Conservation (phyloP, 53 echinoderm and acorn worm genomes). For the Crossaster papposus region DNA sequence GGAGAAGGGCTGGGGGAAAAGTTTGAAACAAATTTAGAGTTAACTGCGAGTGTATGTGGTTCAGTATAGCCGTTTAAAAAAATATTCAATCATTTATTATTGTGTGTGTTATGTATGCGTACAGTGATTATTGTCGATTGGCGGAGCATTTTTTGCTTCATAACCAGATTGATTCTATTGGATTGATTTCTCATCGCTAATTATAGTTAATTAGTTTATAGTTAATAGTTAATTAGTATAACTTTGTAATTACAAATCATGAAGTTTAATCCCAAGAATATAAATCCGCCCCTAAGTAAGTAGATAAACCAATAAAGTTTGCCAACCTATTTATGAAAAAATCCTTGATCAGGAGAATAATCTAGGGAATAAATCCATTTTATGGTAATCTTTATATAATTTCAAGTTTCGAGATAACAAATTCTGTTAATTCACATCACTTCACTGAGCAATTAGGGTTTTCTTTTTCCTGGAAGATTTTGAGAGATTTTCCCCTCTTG, state of each 20-base stretch:
- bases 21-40: too few species aligned
- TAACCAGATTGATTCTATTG: neutral
- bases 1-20: too few species aligned
- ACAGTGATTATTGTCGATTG: neutral
- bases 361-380: neutral
- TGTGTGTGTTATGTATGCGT: neutral
- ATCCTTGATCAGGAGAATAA: neutral
- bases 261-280: neutral
- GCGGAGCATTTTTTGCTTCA: neutral
- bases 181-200: slow-evolving; percentile 23
- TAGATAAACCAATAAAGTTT: neutral
- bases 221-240: slow-evolving; percentile 8
- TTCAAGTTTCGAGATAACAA: neutral
- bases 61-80: too few species aligned
- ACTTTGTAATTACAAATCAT: neutral
- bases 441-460: neutral
- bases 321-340: neutral
- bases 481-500: neutral
- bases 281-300: neutral
- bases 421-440: neutral
- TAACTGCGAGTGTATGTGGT: too few species aligned
- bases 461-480: neutral
- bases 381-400: neutral
- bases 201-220: neutral
- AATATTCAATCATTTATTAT: too few species aligned